Evolutionary conservation across 1,140 invertebrate genomes (phyloP).

Genomic region (Hyposmocoma kahamanoa): DNA sequence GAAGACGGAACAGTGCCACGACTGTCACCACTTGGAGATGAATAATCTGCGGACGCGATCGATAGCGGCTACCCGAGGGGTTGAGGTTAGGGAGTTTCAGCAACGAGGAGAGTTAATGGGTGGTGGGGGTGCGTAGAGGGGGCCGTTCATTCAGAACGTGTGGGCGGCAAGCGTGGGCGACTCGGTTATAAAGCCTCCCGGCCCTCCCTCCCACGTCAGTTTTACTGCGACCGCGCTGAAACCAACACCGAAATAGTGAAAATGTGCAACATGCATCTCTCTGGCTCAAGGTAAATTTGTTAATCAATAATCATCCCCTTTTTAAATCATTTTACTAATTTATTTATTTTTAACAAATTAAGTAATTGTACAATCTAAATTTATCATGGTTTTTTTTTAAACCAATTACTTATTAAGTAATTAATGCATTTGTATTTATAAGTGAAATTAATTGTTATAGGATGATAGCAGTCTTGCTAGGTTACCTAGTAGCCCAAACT

Average conservation of each 20-base stretch:
- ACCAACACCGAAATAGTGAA: constrained; percentile 32
- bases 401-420: no score
- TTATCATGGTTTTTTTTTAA: no score
- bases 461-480: constrained; percentile 46
- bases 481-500: constrained; percentile 52
- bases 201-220: constrained; percentile 48
- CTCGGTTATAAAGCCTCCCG: constrained; percentile 72
- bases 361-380: no score
- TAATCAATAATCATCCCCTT: no score
- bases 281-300: constrained; percentile 37
- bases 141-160: constrained; percentile 77
- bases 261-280: constrained; percentile 45
- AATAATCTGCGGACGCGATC: constrained; percentile 66
- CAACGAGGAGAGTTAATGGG: constrained; percentile 10
- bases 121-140: constrained; percentile 20
- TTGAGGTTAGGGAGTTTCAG: constrained; percentile 16
- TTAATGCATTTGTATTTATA: no score
- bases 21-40: constrained; percentile 43
- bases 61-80: constrained; percentile 45
- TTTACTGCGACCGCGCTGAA: constrained; percentile 32
- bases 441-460: constrained; percentile 50
- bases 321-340: no score
- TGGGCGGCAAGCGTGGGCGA: constrained; percentile 72
- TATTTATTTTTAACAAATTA: no score
- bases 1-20: constrained; percentile 16